These are phyloP conservation scores for Seira ritae DNA, from an alignment of 2,888 invertebrate species.

Conservation along the genomic window DNA sequence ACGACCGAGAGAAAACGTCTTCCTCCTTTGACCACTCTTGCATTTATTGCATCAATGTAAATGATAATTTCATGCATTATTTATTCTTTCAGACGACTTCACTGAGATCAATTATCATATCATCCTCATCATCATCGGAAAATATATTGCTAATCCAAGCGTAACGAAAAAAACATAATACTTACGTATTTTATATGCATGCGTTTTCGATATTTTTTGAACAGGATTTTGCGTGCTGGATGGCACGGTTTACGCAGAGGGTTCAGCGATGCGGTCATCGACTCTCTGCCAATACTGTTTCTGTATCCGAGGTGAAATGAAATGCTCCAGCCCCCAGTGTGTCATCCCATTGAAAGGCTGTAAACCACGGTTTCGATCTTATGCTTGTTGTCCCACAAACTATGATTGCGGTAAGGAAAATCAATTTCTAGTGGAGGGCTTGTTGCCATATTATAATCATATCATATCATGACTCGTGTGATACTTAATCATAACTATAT, in stretches of 20 bases:
- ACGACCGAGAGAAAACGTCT: no score
- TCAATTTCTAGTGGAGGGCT: background rate
- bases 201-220: slow-evolving; percentile 15
- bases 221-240: slow-evolving; percentile 82
- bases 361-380: slow-evolving; percentile 80
- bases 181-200: no score
- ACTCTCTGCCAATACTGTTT: slow-evolving; percentile 92
- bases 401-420: slow-evolving; percentile 82
- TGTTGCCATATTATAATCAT: background rate
- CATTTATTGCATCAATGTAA: no score
- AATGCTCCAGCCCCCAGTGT: slow-evolving; percentile 88
- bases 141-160: no score
- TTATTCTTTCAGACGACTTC: no score
- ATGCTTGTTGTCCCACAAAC: slow-evolving; percentile 87
- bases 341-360: slow-evolving; percentile 85
- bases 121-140: no score
- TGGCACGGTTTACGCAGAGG: slow-evolving; percentile 85
- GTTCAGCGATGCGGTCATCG: slow-evolving; percentile 88
- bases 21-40: no score
- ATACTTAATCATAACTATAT: background rate
- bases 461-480: background rate
- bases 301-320: slow-evolving; percentile 84
- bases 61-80: no score
- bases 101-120: no score
- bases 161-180: no score